These are phyloP conservation scores for Octodon degus DNA, from an alignment of 2,113 vertebrate genomes.

Conservation along the genomic window DNA sequence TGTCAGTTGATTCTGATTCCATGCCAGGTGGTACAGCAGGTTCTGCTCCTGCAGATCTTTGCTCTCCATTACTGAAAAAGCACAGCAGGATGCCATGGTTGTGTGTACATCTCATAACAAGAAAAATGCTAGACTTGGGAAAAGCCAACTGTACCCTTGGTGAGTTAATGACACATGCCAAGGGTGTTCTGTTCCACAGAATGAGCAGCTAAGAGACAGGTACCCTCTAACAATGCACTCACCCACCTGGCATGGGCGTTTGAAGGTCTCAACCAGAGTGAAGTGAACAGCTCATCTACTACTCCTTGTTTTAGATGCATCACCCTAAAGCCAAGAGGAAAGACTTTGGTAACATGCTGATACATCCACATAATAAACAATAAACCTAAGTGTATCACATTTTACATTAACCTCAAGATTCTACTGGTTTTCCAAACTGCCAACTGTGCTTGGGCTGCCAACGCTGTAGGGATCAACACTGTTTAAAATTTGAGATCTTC, in stretches of 20 bases:
- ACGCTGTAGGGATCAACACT: too few relatives aligned
- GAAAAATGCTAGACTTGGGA: not conserved
- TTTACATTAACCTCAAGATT: slow-evolving; percentile 40
- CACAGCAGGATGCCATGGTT: not conserved
- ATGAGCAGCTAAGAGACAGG: not conserved
- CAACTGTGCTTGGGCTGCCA: not conserved
- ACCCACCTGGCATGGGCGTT: slow-evolving; percentile 89
- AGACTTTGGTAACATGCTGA: slow-evolving; percentile 43
- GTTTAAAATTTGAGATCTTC: too few relatives aligned
- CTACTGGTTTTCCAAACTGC: not conserved
- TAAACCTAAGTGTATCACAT: not conserved
- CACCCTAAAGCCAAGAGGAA: slow-evolving; percentile 88
- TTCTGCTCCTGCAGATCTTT: slow-evolving; percentile 88
- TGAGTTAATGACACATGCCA: not conserved
- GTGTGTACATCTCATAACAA: slow-evolving; percentile 21
- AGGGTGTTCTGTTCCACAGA: not conserved
- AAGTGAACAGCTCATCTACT: slow-evolving; percentile 97
- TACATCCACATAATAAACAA: not conserved
- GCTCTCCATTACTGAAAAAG: slow-evolving; percentile 88
- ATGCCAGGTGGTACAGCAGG: slow-evolving; percentile 73
- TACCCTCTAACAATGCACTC: slow-evolving; percentile 65
- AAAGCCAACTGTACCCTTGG: not conserved
- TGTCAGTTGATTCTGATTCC: slow-evolving; percentile 93
- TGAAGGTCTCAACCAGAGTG: slow-evolving; percentile 95
- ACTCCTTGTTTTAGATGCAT: slow-evolving; percentile 95